Evolutionary conservation across 2,888 invertebrate species (phyloP), one percentile per base, ranked within the genome.

Genomic region (Netelia melanura): DNA sequence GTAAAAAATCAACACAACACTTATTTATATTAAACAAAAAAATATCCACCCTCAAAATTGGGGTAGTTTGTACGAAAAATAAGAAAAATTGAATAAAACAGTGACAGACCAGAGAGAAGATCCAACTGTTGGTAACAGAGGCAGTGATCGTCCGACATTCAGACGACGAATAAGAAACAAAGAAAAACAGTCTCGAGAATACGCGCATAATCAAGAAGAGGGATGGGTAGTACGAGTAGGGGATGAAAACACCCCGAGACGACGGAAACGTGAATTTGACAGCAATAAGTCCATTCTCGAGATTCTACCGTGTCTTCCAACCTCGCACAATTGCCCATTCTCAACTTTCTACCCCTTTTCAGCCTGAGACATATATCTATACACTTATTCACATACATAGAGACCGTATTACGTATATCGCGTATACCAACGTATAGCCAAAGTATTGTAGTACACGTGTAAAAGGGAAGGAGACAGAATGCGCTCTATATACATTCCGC

Each of bases 201-300:
- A 21, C 38, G 9, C 14, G 25, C 3, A 25, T 25, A 64, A 75
- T 64, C 54, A 25, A 44, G 81, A 58, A 8, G 38, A n/a, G 6
- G 54, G 38, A 25, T 48, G 11, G 48, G 14, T 14, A 25, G 21
- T 6, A 56, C 44, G 17, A 75, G 44, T 68, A 30, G 30, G n/a
- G 54, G 38, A 25, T 61, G 23, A 17, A 72, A 48, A 56, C 48
- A 38, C 30, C n/a, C 38, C 64, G 54, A 76, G 21, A 75, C 56
- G 64, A 17, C 71, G 82, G 76, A 82, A 82, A 71, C 70, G 76
- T 76, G 64, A 71, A 82, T 76, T 82, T 71, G 58, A 82, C 76
- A 64, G 70, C 76, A 77, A 77, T 77, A 58, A 58, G 64, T 71
- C 64, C 21, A 77, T 77, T 58, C 71, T 82, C 30, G 65, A 77